Percentiles rank a stretch among this genome's conserved stretches.
These are phyloP conservation scores for Liopterus haemorrhoidalis DNA, from an alignment of 2,888 invertebrate genomes.

Conservation along the genomic window DNA sequence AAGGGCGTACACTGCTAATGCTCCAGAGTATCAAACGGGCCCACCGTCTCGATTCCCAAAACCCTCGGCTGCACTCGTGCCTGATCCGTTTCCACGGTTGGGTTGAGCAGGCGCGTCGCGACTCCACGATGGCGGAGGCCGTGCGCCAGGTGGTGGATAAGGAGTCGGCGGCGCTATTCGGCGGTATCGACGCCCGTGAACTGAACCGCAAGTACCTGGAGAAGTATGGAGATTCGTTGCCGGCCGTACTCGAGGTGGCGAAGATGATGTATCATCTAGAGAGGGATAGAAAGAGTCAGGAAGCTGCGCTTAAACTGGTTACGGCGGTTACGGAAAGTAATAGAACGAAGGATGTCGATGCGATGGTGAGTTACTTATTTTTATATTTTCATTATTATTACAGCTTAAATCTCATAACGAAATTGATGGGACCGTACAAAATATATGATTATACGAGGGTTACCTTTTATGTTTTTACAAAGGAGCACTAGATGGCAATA, in stretches of 20 bases:
- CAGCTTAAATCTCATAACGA: no score
- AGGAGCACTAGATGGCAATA: no score
- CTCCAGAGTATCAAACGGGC: slow-evolving; percentile 92
- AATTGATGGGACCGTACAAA: no score
- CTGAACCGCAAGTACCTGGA: slow-evolving; percentile 67
- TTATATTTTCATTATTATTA: no score
- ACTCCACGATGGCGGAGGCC: slow-evolving; percentile 46
- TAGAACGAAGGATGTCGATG: slow-evolving; percentile 8
- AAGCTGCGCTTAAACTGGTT: slow-evolving; percentile 58
- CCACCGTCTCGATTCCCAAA: slow-evolving; percentile 61
- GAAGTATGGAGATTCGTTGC: slow-evolving; percentile 57
- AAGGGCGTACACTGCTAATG: slow-evolving; percentile 90
- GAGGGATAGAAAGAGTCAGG: slow-evolving; percentile 62
- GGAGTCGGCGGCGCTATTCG: slow-evolving; percentile 53
- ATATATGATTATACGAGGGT: not conserved
- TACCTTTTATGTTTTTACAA: not conserved
- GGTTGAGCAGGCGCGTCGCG: slow-evolving; percentile 38
- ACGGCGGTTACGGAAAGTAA: slow-evolving; percentile 41
- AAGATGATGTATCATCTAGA: slow-evolving; percentile 71
- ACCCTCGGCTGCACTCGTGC: slow-evolving; percentile 83
- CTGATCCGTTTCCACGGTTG: slow-evolving; percentile 69
- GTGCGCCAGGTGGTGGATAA: slow-evolving; percentile 50
- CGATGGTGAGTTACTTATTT: slow-evolving; percentile 6
- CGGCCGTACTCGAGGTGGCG: slow-evolving; percentile 75
- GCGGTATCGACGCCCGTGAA: slow-evolving; percentile 53